Evolutionary conservation across 2,888 invertebrate species (phyloP), one percentile per base, ranked within the genome.

Genomic region (Sphaerophoria taeniata): DNA sequence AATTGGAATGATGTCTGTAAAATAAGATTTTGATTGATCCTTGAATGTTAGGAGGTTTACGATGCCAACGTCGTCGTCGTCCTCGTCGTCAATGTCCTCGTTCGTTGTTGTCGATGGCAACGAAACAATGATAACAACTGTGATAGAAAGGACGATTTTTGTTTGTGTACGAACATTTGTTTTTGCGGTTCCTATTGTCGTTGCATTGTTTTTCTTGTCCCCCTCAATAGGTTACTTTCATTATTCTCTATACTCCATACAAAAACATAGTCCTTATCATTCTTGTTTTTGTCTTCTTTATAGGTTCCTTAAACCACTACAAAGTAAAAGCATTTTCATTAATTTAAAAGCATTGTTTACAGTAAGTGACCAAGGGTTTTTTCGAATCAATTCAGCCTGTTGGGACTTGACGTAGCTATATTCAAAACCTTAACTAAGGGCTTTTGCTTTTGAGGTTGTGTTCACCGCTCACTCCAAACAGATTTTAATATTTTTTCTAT

Each of bases 1-100:
- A 39, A 65, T 47, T 43, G 49, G 36, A 71, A 53, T 47, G 55
- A 61, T 55, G 53, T 67, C 71, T 67, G 76, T 76, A 53, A 76
- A 81, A 81, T 76, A 67, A 60, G 67, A 72, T 76, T 81, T 81
- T 76, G 76, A 81, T 81, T 81, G 76, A 81, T 72, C 76, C 81
- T 76, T 72, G 60, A 72, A 51, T 65, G 31, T 33, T 60, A 53
- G 49, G 58, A 7, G 73, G 49, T 73, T 39, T 34, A 39, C 24
- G 51, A 51, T 39, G 51, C 39, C 36, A 1, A 9, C 2, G 34
- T 36, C 7, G 36, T 36, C 36, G 36, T 36, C 36, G 36, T 36
- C 36, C 2, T 43, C 31, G 51, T 67, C 53, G 53, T 53, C 36
- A 5, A 7, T 6, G 36, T 6, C 16, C 24, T 36, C 56, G 34